phyloP scores from a whole-genome alignment of 2,797 vertebrate species.

The Spondyliosoma cantharus region DNA sequence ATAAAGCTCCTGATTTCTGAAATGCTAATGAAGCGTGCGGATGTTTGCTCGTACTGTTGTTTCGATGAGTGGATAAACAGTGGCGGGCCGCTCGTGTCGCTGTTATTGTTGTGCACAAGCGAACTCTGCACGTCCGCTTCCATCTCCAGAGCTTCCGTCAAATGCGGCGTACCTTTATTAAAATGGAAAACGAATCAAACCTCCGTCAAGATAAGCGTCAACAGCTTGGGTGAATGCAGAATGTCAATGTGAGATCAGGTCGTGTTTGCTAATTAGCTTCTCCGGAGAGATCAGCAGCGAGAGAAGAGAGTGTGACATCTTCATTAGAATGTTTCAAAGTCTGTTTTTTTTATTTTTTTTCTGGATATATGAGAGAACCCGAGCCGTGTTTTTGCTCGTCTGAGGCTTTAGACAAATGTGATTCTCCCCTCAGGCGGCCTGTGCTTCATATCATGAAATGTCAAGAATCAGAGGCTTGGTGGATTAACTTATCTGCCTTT shows the following conservation, averaged over 20 bases:
- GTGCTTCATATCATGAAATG: constrained; percentile 65
- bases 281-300: constrained; percentile 46
- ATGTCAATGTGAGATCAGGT: constrained; percentile 51
- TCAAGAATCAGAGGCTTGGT: constrained; percentile 69
- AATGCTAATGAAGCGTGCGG: constrained; percentile 77
- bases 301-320: constrained; percentile 62
- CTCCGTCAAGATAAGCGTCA: constrained; percentile 38
- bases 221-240: constrained; percentile 43
- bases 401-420: constrained; percentile 57
- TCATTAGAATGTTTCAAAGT: constrained; percentile 64
- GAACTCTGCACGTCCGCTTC: constrained; percentile 48
- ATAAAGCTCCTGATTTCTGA: constrained; percentile 69
- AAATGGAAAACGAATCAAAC: constrained; percentile 67
- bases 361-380: constrained; percentile 48
- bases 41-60: constrained; percentile 83
- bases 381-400: constrained; percentile 43
- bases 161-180: constrained; percentile 53
- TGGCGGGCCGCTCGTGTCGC: constrained; percentile 44
- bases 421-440: constrained; percentile 56
- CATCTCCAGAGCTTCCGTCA: constrained; percentile 51
- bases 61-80: constrained; percentile 66
- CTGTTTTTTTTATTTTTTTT: constrained; percentile 20
- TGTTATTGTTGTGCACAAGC: constrained; percentile 61
- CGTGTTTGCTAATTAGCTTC: constrained; percentile 65
- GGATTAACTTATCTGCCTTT: constrained; percentile 77